phyloP scores from a whole-genome alignment of 1,140 invertebrate species.

The Pachypsylla venusta region DNA sequence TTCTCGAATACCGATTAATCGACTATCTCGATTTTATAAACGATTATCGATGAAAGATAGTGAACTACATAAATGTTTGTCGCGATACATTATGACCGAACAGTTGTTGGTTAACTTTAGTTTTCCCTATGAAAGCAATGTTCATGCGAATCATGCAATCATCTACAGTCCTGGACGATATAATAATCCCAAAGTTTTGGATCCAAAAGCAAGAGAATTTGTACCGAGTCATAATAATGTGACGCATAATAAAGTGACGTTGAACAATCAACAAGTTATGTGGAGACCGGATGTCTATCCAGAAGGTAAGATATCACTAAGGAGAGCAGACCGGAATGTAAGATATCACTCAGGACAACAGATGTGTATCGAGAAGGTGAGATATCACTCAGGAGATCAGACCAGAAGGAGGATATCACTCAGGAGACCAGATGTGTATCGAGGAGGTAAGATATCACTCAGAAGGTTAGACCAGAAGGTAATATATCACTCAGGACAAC shows the following conservation, averaged over 20 bases:
- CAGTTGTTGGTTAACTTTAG: not conserved
- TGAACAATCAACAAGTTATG: not conserved
- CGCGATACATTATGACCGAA: not conserved
- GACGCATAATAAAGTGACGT: not conserved
- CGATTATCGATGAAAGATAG: not conserved
- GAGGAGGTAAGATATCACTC: too few relatives aligned
- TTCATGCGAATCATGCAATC: not conserved
- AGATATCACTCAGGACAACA: too few relatives aligned
- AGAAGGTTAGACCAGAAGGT: too few relatives aligned
- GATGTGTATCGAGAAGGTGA: too few relatives aligned
- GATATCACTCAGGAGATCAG: too few relatives aligned
- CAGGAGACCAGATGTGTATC: too few relatives aligned
- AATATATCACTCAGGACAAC: too few relatives aligned
- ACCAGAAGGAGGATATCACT: too few relatives aligned
- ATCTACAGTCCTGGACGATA: conserved; percentile 1
- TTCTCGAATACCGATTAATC: not conserved
- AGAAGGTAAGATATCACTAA: conserved; percentile 1
- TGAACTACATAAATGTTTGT: not conserved
- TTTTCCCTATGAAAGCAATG: not conserved
- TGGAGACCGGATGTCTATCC: not conserved
- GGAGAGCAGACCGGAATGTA: too few relatives aligned
- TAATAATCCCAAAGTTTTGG: not conserved
- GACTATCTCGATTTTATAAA: not conserved
- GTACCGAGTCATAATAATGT: not conserved
- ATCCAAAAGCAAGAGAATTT: not conserved